Evolutionary conservation across 2,797 vertebrate species (phyloP).

Genomic region (Pampus argenteus): DNA sequence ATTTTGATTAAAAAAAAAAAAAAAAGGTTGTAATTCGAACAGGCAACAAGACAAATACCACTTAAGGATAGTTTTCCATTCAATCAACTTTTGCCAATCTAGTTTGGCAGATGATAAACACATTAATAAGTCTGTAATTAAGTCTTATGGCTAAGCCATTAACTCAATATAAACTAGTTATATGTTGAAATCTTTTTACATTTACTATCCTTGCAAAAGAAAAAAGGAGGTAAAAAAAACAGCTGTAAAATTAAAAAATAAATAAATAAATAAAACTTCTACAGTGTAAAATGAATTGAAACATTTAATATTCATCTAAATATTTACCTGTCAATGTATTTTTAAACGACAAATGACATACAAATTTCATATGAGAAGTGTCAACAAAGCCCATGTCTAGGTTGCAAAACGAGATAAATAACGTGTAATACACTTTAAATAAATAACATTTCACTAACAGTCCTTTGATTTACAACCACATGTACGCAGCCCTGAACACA

Average conservation of each 20-base stretch:
- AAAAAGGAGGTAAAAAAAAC: background rate
- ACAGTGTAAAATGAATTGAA: background rate
- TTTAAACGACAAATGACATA: too few relatives aligned
- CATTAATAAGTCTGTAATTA: too few relatives aligned
- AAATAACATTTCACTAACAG: background rate
- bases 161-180: background rate
- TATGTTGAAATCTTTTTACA: background rate
- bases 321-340: too few relatives aligned
- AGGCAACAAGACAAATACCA: background rate
- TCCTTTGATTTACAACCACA: background rate
- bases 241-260: background rate
- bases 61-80: background rate
- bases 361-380: too few relatives aligned
- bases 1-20: background rate
- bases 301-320: background rate
- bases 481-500: slow-evolving; percentile 8
- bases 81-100: background rate
- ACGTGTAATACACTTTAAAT: background rate
- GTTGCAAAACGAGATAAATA: background rate
- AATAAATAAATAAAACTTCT: too few relatives aligned
- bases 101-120: too few relatives aligned
- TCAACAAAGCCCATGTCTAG: background rate
- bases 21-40: too few relatives aligned
- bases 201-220: background rate
- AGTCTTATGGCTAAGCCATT: too few relatives aligned